A percentile compares a stretch with the other conserved stretches of the same genome.
Conservation (phyloP, 2,888 invertebrate species). For the Neoitamus cyanurus region DNA sequence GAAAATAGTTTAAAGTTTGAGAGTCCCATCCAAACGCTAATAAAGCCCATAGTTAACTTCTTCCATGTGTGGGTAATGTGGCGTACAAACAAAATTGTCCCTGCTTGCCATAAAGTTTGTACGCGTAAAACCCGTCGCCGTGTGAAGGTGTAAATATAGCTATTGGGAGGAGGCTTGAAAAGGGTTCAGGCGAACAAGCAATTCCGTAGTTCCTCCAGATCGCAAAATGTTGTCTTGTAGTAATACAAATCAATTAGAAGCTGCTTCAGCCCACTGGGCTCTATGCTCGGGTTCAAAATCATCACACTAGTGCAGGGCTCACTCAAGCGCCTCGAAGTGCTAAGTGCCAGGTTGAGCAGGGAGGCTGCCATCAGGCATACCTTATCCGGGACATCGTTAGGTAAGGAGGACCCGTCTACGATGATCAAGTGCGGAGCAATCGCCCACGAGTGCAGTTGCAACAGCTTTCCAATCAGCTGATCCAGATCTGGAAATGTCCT, state of each 20-base stretch:
- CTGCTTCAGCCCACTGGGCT: background rate
- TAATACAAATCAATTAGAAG: conserved; percentile 8
- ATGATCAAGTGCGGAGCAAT: background rate
- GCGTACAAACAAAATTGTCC: too few relatives aligned
- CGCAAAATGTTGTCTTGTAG: background rate
- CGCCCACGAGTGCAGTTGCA: conserved; percentile 11
- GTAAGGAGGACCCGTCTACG: background rate
- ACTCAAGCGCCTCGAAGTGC: background rate
- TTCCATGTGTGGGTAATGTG: too few relatives aligned
- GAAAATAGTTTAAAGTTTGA: too few relatives aligned
- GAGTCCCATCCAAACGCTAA: too few relatives aligned
- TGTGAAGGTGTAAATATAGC: background rate
- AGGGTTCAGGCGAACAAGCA: background rate
- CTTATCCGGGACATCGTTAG: background rate
- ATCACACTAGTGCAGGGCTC: background rate
- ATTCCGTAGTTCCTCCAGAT: background rate
- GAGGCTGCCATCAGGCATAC: background rate
- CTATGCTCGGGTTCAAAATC: background rate
- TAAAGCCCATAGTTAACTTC: too few relatives aligned
- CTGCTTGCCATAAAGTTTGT: too few relatives aligned
- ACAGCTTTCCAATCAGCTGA: background rate
- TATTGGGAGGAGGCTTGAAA: too few relatives aligned
- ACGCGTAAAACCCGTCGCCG: too few relatives aligned
- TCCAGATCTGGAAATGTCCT: background rate
- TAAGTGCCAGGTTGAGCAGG: background rate